phyloP scores from a whole-genome alignment of 1,140 invertebrate genomes.

The Drepana arcuata region DNA sequence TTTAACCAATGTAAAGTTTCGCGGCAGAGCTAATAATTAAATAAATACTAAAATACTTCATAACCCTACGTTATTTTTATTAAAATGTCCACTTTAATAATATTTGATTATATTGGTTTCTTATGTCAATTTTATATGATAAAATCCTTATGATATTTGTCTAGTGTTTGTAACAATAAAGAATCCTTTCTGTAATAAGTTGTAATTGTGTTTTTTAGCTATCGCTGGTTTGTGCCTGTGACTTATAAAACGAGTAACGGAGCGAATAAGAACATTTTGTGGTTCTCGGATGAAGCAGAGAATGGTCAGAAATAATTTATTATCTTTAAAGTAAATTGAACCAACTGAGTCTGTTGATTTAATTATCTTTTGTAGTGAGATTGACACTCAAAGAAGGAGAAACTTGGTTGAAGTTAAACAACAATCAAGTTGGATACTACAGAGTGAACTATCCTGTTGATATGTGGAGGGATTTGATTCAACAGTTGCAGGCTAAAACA shows the following conservation, averaged over 20 bases:
- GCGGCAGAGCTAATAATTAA: too few relatives aligned
- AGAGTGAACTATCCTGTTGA: conserved; percentile 84
- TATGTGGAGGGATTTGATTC: conserved; percentile 78
- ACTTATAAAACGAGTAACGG: conserved; percentile 79
- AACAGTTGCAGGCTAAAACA: conserved; percentile 60
- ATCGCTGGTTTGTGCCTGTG: conserved; percentile 88
- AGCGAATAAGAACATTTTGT: conserved; percentile 58
- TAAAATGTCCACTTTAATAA: too few relatives aligned
- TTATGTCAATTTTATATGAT: too few relatives aligned
- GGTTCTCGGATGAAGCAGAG: conserved; percentile 74
- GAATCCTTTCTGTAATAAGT: neutral
- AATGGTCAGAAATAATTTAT: conserved; percentile 57
- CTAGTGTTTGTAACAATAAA: neutral
- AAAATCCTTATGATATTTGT: too few relatives aligned
- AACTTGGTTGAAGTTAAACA: conserved; percentile 91
- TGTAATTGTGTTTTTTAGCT: conserved; percentile 66
- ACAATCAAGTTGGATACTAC: conserved; percentile 89
- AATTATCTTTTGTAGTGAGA: too few relatives aligned
- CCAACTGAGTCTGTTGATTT: conserved; percentile 1
- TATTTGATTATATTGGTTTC: too few relatives aligned
- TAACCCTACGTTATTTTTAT: too few relatives aligned
- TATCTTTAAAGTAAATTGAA: neutral
- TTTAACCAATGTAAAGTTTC: too few relatives aligned
- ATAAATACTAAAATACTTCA: too few relatives aligned
- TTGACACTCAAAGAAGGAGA: conserved; percentile 35